Base-by-base conservation (phyloP, 2,113 vertebrate species). In the Pelvicachromis taeniatus region DNA sequence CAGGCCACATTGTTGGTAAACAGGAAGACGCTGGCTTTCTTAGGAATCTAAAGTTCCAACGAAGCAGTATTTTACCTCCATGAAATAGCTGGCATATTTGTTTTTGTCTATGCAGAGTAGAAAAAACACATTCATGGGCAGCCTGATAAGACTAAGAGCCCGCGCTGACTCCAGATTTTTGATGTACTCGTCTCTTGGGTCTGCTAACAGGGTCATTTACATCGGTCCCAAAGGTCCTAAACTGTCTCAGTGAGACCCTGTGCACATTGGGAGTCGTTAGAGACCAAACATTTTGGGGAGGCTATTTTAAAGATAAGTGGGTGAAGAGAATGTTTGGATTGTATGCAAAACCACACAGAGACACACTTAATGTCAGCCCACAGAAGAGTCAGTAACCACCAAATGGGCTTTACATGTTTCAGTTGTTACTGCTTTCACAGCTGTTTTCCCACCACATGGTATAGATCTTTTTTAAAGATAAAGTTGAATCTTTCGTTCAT, bases 281-380 rank as follows among this genome's bases (percentile, higher is more conserved):
- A 83, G 6, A 70, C 9, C 50, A 80, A 63, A 63, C 14, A 7
- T 75, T 59, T 70, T 52, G 23, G 35, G n/a, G 5, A 68, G 19
- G 10, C 31, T 58, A 38, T 85, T 89, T 88, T 73, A 59, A 85
- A 85, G 53, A 50, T 31, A 73, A n/a, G 65, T 82, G 84, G 33
- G 84, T 45, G 53, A 82, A 82, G 10, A 56, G 58, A 92, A 87
- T 86, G 63, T 40, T 81, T 58, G 80, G 77, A 82, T 84, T 82
- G 56, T 78, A 70, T 17, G 26, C 53, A 45, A 59, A 80, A 65
- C 55, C 83, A 52, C 85, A 83, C 29, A 23, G 50, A 82, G 7
- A 31, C 61, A 7, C 4, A 65, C 12, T 58, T 80, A 6, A 26
- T 77, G 48, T 79, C 52, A 42, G 50, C 55, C 85, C 83, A 80